These are phyloP conservation scores for Camponotus floridanus DNA, from an alignment of 1,140 invertebrate genomes.

Conservation along the genomic window DNA sequence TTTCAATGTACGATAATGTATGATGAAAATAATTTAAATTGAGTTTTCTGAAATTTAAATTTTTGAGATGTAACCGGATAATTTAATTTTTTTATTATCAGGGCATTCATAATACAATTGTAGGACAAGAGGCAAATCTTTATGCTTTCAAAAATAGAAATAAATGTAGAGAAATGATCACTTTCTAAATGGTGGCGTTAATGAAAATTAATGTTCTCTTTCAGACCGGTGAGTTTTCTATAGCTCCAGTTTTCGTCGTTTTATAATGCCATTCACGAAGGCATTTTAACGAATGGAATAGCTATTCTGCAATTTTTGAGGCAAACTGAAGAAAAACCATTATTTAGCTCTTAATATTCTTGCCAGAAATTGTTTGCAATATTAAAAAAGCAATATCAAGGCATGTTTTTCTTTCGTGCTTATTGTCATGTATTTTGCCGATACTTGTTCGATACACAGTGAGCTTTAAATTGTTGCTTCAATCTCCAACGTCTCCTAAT, in stretches of 20 bases:
- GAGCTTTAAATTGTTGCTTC: constrained; percentile 5
- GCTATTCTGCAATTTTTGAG: constrained; percentile 16
- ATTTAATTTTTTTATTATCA: constrained; percentile 30
- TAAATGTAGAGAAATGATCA: not conserved
- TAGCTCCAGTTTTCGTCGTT: not conserved
- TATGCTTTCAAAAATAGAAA: constrained; percentile 19
- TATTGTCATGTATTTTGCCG: not conserved
- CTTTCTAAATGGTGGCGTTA: constrained; percentile 1
- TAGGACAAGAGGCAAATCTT: not conserved
- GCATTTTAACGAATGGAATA: constrained; percentile 25
- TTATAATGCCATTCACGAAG: constrained; percentile 5
- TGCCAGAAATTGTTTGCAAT: constrained; percentile 2
- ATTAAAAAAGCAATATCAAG: constrained; percentile 8
- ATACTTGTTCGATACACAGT: not conserved
- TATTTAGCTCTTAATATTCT: constrained; percentile 9
- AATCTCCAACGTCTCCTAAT: constrained; percentile 60
- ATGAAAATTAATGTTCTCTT: constrained; percentile 29
- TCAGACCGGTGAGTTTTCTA: constrained; percentile 15
- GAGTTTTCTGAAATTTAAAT: not conserved
- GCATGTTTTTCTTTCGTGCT: constrained; percentile 27
- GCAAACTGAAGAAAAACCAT: constrained; percentile 5
- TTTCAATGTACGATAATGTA: not conserved
- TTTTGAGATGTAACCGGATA: not conserved
- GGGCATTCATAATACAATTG: constrained; percentile 18
- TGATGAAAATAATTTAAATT: not conserved